These are phyloP conservation scores for Calliphora vomitoria DNA, from an alignment of 2,888 invertebrate species.

Conservation along the genomic window DNA sequence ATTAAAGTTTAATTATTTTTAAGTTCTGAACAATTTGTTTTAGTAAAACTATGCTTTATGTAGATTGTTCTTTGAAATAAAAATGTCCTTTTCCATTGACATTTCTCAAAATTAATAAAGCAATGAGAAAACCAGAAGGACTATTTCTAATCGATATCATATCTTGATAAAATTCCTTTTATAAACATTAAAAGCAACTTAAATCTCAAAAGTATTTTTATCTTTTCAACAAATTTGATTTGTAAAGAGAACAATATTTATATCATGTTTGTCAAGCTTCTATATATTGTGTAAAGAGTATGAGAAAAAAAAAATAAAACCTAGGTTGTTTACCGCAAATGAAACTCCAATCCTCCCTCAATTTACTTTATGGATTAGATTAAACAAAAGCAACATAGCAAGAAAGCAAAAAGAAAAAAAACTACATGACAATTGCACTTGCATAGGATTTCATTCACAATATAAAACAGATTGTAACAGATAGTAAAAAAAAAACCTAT, in stretches of 20 bases:
- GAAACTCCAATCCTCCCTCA: background rate
- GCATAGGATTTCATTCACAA: conserved; percentile 33
- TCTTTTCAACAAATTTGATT: background rate
- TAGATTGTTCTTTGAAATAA: no score
- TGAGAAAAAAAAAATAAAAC: background rate
- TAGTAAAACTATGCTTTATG: no score
- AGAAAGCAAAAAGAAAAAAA: background rate
- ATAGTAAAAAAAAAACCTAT: conserved; percentile 28
- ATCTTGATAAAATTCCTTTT: background rate
- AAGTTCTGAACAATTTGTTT: no score
- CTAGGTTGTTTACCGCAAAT: conserved; percentile 50
- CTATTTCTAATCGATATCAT: background rate
- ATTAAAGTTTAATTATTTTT: no score
- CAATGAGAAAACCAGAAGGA: no score
- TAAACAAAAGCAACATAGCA: conserved; percentile 14
- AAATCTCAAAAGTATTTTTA: background rate
- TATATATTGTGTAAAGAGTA: background rate
- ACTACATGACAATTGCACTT: conserved; percentile 54
- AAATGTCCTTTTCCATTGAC: no score
- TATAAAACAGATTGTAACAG: conserved; percentile 31
- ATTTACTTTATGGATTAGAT: conserved; percentile 44
- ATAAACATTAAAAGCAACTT: background rate
- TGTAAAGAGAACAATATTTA: conserved; percentile 1
- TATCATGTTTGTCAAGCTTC: background rate
- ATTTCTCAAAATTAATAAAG: no score